Percentiles rank a stretch among this genome's conserved stretches.
phyloP scores from a whole-genome alignment of 1,140 invertebrate species.

The Megalopta genalis region DNA sequence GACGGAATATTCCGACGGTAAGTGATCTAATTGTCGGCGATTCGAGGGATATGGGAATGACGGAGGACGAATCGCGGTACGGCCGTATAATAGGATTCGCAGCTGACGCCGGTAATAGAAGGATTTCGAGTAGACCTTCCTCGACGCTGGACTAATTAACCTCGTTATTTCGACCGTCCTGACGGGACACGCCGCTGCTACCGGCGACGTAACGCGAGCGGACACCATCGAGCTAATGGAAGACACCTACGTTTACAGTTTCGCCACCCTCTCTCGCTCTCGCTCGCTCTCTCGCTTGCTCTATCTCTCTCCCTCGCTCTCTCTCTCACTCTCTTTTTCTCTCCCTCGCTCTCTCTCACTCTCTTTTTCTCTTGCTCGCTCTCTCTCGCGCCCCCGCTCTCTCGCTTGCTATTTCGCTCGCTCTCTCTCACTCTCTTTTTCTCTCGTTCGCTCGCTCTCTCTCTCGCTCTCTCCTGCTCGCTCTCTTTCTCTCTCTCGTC shows the following conservation, averaged over 20 bases:
- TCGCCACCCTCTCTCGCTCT: neutral
- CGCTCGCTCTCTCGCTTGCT: no score
- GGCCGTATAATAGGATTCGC: neutral
- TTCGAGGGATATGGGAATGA: neutral
- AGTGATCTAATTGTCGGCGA: constrained; percentile 5
- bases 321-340: no score
- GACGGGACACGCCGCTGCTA: neutral
- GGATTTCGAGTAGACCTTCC: constrained; percentile 2
- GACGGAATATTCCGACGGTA: neutral
- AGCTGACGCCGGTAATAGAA: neutral
- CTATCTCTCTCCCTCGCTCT: no score
- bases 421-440: no score
- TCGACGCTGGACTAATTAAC: neutral
- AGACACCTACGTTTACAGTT: constrained; percentile 1
- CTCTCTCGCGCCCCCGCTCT: no score
- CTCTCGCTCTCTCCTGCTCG: no score
- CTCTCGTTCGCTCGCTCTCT: no score
- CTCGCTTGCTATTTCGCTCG: no score
- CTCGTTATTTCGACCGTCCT: neutral
- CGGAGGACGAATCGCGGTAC: neutral
- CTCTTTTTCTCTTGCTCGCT: no score
- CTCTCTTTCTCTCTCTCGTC: no score
- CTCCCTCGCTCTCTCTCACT: no score
- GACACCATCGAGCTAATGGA: constrained; percentile 1
- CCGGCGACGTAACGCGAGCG: neutral